Conservation (phyloP, 53 echinoderm and acorn worm genomes). For the Apostichopus leukothele region DNA sequence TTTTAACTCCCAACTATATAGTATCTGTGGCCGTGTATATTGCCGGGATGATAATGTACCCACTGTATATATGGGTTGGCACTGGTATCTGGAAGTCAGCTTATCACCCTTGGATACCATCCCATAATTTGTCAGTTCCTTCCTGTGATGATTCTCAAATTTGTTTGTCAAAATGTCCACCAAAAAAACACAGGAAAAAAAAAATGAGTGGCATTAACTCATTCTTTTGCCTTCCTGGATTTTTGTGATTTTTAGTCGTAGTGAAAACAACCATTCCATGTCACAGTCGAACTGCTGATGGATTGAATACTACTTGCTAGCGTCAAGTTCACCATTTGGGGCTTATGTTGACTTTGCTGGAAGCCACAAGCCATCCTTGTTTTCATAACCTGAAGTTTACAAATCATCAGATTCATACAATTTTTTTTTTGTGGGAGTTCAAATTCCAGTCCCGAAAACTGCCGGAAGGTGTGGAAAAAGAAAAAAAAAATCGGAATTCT, state of each 20-base stretch:
- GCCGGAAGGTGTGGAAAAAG: slow-evolving; percentile 29
- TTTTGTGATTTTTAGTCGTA: neutral
- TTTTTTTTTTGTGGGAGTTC: neutral
- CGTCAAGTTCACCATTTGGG: slow-evolving; percentile 3
- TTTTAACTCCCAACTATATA: neutral
- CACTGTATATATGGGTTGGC: too few relatives aligned
- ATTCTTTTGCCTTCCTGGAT: neutral
- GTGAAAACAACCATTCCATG: too few relatives aligned
- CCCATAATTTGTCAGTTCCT: neutral
- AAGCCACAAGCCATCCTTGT: slow-evolving; percentile 30
- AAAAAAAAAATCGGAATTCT: neutral
- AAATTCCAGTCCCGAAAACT: slow-evolving; percentile 21
- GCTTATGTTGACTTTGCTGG: slow-evolving; percentile 22
- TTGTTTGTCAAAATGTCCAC: slow-evolving; percentile 6
- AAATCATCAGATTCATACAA: slow-evolving; percentile 22
- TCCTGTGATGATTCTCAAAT: slow-evolving; percentile 4
- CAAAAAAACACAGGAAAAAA: neutral
- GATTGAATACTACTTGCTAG: neutral
- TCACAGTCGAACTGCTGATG: neutral
- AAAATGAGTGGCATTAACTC: neutral
- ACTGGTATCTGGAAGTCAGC: too few relatives aligned
- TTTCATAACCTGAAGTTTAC: slow-evolving; percentile 25
- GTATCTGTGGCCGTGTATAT: neutral
- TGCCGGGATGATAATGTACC: too few relatives aligned
- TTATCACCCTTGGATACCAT: too few relatives aligned